Conservation (phyloP, 2,113 vertebrate species). For the Scatophagus argus region DNA sequence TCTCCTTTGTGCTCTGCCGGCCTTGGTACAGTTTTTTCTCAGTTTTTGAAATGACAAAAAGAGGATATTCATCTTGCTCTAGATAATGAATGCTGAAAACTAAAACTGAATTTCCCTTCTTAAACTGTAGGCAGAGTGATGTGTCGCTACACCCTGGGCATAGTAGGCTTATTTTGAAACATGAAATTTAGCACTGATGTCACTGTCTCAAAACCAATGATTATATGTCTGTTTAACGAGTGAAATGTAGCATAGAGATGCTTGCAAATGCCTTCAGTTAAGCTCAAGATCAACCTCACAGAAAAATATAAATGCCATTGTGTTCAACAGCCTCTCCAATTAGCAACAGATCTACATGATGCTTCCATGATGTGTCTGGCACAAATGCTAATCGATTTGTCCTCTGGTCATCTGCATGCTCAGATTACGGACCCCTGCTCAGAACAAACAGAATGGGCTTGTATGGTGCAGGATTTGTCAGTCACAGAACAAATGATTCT, state of each 20-base stretch:
- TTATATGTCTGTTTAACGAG: background rate
- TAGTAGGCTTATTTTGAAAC: slow-evolving; percentile 11
- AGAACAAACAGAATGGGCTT: slow-evolving; percentile 34
- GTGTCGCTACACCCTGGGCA: background rate
- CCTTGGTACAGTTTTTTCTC: background rate
- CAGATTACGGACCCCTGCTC: slow-evolving; percentile 41
- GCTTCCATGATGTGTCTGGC: slow-evolving; percentile 30
- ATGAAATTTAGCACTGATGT: background rate
- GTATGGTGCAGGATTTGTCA: slow-evolving; percentile 34
- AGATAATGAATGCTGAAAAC: slow-evolving; percentile 25
- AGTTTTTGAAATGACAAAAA: slow-evolving; percentile 9
- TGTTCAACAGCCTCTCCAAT: slow-evolving; percentile 28
- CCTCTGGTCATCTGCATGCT: slow-evolving; percentile 33
- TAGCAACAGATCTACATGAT: slow-evolving; percentile 16
- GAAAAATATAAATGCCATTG: background rate
- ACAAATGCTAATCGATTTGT: slow-evolving; percentile 47
- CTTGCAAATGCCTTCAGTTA: background rate
- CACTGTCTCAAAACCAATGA: background rate
- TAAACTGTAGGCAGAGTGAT: background rate
- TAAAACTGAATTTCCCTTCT: slow-evolving; percentile 17
- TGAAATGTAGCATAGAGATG: background rate
- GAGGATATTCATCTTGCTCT: slow-evolving; percentile 6
- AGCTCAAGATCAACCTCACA: background rate
- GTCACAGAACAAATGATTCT: slow-evolving; percentile 44
- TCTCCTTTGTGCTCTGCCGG: slow-evolving; percentile 2